Base-by-base conservation (phyloP, 2,113 vertebrate genomes). In the Alosa alosa region DNA sequence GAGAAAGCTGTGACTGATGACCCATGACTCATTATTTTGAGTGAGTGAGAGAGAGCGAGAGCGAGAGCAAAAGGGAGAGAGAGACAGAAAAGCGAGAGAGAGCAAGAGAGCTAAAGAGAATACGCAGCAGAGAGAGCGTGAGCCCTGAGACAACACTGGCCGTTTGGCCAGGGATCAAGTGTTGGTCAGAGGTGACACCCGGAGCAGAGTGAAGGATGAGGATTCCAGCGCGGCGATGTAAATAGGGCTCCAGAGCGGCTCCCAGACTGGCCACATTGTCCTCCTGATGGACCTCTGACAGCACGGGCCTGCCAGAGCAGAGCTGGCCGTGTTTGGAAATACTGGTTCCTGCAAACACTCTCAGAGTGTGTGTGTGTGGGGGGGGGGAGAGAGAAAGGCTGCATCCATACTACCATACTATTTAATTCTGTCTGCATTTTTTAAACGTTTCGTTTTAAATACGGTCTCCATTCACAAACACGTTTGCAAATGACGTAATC, bases 171-270 rank as follows among this genome's bases (percentile, higher is more conserved):
- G 49, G 25, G 84, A 85, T 57, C 31, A 39, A 44, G 18, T 39
- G 25, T 41, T 31, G 82, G 20, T 41, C 45, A 36, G 83, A 31
- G 22, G n/a, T 31, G 57, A 72, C 57, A 84, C 46, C 78, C 17
- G 55, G 49, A 25, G 46, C 81, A 83, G 25, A 52, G 50, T 81
- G 82, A 82, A 81, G 25, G 41, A 87, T 84, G n/a, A 25, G n/a
- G 72, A 82, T 78, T 83, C 31, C 50, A 81, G 7, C 4, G 4
- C 41, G 41, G 1, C 11, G n/a, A 36, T 55, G 10, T 39, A n/a
- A 68, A 64, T 20, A 64, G 20, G n/a, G 22, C 20, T 64, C 22
- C 60, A 7, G 22, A 64, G 52, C 4, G 52, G 17, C 52, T 57
- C 60, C 0, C 60, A 64, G 20, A 64, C 60, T n/a, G 6, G 22